phyloP scores from a whole-genome alignment of 53 echinoderm and acorn worm genomes.

The Astropecten irregularis region DNA sequence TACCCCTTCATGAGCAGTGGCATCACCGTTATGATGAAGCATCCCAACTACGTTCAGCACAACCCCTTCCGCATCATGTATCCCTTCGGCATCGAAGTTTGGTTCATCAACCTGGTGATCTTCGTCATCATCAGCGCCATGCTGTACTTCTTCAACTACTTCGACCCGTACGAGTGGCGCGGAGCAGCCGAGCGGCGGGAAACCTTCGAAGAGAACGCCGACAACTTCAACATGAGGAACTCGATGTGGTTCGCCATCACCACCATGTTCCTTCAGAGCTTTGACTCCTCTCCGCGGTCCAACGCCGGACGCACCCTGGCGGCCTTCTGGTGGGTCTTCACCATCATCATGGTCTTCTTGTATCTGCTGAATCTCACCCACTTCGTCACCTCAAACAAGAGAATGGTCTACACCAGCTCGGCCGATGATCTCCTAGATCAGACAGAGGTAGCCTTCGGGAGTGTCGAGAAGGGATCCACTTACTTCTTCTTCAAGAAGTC shows the following conservation, averaged over 20 bases:
- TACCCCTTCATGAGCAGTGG: conserved; percentile 97
- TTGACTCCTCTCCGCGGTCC: conserved; percentile 86
- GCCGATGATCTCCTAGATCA: conserved; percentile 80
- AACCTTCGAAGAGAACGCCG: conserved; percentile 85
- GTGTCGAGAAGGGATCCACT: conserved; percentile 85
- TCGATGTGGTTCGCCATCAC: conserved; percentile 93
- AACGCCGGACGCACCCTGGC: conserved; percentile 87
- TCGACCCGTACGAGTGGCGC: conserved; percentile 97
- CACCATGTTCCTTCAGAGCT: conserved; percentile 92
- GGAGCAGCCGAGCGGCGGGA: conserved; percentile 85
- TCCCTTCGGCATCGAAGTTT: conserved; percentile 95
- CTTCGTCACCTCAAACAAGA: conserved; percentile 90
- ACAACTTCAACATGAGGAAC: conserved; percentile 94
- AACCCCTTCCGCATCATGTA: conserved; percentile 94
- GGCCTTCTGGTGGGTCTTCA: conserved; percentile 98
- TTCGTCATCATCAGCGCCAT: conserved; percentile 82
- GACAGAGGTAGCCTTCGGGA: conserved; percentile 83
- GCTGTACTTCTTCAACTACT: conserved; percentile 83
- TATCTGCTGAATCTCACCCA: conserved; percentile 90
- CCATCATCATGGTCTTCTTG: conserved; percentile 92
- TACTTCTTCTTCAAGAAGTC: conserved; percentile 92
- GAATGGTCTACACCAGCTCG: conserved; percentile 67
- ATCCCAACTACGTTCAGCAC: conserved; percentile 76
- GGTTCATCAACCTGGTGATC: conserved; percentile 86
- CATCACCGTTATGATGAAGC: conserved; percentile 84